Evolutionary conservation across 2,113 vertebrate genomes (phyloP), one percentile per base, ranked within the genome.

Genomic region (Isurus oxyrinchus): DNA sequence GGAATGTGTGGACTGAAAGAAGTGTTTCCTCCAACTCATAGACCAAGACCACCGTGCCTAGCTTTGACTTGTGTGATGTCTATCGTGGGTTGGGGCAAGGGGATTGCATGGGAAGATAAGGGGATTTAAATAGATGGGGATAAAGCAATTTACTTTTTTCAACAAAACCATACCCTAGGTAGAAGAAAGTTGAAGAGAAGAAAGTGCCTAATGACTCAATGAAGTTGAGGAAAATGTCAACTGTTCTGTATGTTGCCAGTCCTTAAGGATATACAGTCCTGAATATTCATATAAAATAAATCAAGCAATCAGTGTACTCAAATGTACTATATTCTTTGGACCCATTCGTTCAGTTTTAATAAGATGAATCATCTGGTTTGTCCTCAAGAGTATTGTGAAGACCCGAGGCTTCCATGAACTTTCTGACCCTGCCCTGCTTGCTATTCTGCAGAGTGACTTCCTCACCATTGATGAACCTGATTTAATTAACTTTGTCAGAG

Each of bases 351-450:
- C 31, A 59, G 13, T 67, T 94, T 25, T 94, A 94, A 94, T 49
- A 63, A 67, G 61, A 44, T 44, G 93, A 94, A 81, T 96, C 66
- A 72, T 61, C 79, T 79, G 55, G 91, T 53, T 6, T 96, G 44
- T 49, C 94, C 79, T 6, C 97, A 98, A 66, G 98, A 98, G 97
- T 1, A 97, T 97, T n/a, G 97, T 98, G 96, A 96, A 0, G 96
- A 98, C 98, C 3, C 97, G 96, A 14, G 97, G 98, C 91, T 98
- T 98, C 97, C 97, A 97, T 0, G 98, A 98, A 96, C 97, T 98
- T 86, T 98, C 98, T 0, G 98, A 98, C 0, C 40, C 96, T 3
- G 98, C 98, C 44, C 91, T 98, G 97, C 97, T 97, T 0, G 87
- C 44, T 31, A 97, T 98, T 96, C 97, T 98, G 96, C 97, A 97